Percentiles rank a stretch among this genome's conserved stretches.
Conservation (phyloP, 2,113 vertebrate genomes). For the Neotoma lepida region DNA sequence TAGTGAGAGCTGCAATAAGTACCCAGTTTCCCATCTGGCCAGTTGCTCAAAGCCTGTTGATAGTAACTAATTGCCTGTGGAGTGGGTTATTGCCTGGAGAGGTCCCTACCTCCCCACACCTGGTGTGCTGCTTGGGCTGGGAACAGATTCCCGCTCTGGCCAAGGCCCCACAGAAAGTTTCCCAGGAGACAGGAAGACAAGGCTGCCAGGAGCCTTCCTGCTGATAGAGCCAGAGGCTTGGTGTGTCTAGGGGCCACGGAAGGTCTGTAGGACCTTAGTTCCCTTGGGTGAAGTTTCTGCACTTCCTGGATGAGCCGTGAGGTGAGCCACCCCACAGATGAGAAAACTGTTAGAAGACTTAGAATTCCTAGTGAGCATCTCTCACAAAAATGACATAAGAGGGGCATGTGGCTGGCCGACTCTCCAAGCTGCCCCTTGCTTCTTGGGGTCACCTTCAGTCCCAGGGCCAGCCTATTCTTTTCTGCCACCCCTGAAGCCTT, state of each 20-base stretch:
- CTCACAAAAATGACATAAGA: background rate
- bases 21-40: background rate
- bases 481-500: background rate
- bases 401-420: fast-evolving
- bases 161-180: fast-evolving
- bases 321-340: background rate
- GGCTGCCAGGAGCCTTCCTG: background rate
- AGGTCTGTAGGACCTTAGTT: background rate
- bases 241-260: background rate
- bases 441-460: no score
- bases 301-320: background rate
- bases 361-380: background rate
- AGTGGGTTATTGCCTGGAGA: background rate
- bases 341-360: background rate
- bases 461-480: background rate
- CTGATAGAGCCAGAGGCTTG: background rate
- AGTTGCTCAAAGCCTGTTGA: background rate
- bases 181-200: background rate
- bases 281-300: background rate
- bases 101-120: background rate
- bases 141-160: background rate
- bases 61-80: background rate
- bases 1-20: background rate
- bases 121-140: background rate
- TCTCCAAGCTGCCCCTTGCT: background rate